These are phyloP conservation scores for Oryzaephilus surinamensis DNA, from an alignment of 1,140 invertebrate genomes.

Conservation along the genomic window DNA sequence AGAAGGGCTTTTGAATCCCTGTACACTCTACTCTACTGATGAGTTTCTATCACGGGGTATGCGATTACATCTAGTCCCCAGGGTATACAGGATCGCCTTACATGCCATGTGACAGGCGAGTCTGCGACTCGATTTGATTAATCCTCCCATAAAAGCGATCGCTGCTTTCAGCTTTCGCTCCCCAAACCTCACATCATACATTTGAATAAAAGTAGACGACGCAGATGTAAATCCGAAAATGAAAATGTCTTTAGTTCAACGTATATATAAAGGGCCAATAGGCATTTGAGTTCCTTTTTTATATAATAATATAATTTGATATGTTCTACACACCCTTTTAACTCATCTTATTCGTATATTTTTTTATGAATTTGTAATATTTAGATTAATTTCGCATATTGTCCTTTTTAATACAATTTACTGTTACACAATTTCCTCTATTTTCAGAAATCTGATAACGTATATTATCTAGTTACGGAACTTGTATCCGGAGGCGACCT, in stretches of 20 bases:
- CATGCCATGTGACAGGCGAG: slow-evolving; percentile 26
- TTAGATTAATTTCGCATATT: too few relatives aligned
- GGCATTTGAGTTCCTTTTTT: not conserved
- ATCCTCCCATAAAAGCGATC: slow-evolving; percentile 26
- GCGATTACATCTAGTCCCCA: slow-evolving; percentile 24
- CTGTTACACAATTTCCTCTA: slow-evolving; percentile 2
- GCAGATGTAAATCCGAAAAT: slow-evolving; percentile 9
- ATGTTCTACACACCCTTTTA: too few relatives aligned
- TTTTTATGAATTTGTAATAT: too few relatives aligned
- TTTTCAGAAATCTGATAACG: slow-evolving; percentile 40
- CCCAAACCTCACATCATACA: slow-evolving; percentile 9
- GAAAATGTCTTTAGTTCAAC: too few relatives aligned
- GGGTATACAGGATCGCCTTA: slow-evolving; percentile 23
- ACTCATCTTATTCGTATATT: too few relatives aligned
- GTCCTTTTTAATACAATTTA: not conserved
- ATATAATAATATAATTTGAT: too few relatives aligned
- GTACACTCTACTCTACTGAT: too few relatives aligned
- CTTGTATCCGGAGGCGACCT: slow-evolving; percentile 56
- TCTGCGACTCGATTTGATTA: slow-evolving; percentile 28
- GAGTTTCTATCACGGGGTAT: slow-evolving; percentile 29
- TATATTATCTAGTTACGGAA: slow-evolving; percentile 59
- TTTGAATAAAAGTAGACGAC: slow-evolving; percentile 13
- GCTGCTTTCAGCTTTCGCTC: slow-evolving; percentile 15
- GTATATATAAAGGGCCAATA: not conserved
- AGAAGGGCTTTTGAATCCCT: too few relatives aligned